A percentile compares a stretch with the other conserved stretches of the same genome.
phyloP scores from a whole-genome alignment of 2,888 invertebrate genomes.

The Papilio demoleus region DNA sequence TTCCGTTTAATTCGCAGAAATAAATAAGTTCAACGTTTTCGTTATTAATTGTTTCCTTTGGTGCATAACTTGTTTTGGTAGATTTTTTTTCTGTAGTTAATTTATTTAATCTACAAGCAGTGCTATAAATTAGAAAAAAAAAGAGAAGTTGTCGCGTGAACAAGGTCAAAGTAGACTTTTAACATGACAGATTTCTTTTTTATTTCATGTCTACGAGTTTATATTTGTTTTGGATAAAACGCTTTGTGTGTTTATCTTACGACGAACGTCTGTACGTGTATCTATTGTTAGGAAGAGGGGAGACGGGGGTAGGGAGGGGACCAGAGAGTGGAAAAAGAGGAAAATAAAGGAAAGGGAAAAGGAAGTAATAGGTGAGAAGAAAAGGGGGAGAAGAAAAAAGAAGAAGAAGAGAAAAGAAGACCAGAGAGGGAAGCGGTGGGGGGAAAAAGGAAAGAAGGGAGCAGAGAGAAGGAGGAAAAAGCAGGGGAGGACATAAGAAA shows the following conservation, averaged over 20 bases:
- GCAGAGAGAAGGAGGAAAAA: too few species aligned
- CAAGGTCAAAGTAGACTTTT: background rate
- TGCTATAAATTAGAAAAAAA: constrained; percentile 22
- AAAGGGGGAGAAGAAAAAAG: too few species aligned
- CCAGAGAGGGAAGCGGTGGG: too few species aligned
- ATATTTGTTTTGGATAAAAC: background rate
- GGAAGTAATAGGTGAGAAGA: too few species aligned
- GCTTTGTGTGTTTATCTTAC: background rate
- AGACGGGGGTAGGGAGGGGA: too few species aligned
- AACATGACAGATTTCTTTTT: constrained; percentile 7
- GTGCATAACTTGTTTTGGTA: constrained; percentile 35
- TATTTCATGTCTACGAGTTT: background rate
- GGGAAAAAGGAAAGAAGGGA: too few species aligned
- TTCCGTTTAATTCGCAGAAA: constrained; percentile 43
- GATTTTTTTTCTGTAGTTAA: constrained; percentile 13
- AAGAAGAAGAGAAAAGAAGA: too few species aligned
- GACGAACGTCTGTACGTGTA: background rate
- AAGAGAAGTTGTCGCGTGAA: constrained; percentile 11
- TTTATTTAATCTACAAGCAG: constrained; percentile 23
- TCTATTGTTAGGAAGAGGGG: too few species aligned
- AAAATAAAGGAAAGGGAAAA: too few species aligned
- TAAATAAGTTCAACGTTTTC: constrained; percentile 26
- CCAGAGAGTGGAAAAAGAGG: too few species aligned
- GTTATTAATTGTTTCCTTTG: constrained; percentile 40
- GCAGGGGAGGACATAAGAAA: too few species aligned